Conservation (phyloP, 2,113 vertebrate genomes). For the Acanthochromis polyacanthus region DNA sequence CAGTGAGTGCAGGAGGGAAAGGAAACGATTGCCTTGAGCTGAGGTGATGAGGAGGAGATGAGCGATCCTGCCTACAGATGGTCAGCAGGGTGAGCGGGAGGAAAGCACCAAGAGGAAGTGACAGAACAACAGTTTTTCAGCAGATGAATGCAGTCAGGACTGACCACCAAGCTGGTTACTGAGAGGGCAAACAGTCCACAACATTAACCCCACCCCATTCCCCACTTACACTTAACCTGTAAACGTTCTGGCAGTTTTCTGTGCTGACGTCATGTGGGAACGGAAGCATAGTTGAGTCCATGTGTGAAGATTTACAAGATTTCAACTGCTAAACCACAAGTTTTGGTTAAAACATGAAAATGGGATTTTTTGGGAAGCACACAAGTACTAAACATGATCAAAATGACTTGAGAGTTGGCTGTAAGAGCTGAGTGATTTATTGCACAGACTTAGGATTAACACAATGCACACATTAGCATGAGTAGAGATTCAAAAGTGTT, state of each 20-base stretch:
- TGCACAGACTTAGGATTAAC: no score
- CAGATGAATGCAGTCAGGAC: conserved; percentile 57
- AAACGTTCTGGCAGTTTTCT: conserved; percentile 50
- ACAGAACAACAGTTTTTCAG: conserved; percentile 43
- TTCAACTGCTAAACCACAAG: not conserved
- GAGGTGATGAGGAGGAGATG: conserved; percentile 47
- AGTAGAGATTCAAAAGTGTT: no score
- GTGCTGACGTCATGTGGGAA: conserved; percentile 51
- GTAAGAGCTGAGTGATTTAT: no score
- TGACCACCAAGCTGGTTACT: conserved; percentile 75
- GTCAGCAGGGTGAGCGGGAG: conserved; percentile 39
- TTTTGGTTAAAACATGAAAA: not conserved
- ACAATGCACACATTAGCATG: no score
- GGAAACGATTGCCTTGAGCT: conserved; percentile 19
- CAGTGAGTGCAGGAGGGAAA: conserved; percentile 4
- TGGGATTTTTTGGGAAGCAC: not conserved
- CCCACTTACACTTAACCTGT: conserved; percentile 37
- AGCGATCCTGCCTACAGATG: conserved; percentile 36
- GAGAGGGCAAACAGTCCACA: conserved; percentile 69
- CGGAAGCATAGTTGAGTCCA: conserved; percentile 8
- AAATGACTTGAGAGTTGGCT: no score
- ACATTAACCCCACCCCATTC: conserved; percentile 73
- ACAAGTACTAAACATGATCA: not conserved
- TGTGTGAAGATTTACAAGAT: not conserved
- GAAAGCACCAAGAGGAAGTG: conserved; percentile 41